Conservation (phyloP, 2,113 vertebrate species). For the Leucopternis melanops region DNA sequence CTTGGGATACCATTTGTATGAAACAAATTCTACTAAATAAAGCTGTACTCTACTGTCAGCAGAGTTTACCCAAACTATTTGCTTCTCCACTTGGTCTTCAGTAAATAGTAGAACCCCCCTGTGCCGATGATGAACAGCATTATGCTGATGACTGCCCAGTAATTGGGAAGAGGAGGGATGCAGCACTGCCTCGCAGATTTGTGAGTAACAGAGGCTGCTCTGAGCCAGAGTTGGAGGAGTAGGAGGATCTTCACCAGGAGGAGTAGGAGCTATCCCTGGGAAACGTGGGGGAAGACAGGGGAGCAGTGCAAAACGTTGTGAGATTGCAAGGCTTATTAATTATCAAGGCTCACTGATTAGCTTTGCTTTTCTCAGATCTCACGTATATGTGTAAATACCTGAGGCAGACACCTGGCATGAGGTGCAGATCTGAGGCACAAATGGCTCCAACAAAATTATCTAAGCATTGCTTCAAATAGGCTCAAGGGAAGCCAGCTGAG, state of each 20-base stretch:
- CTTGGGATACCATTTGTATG: not conserved
- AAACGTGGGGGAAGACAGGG: not conserved
- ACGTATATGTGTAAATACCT: not conserved
- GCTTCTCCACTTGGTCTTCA: not conserved
- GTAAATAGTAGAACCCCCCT: not conserved
- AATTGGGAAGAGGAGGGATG: not conserved
- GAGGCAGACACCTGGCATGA: not conserved
- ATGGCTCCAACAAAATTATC: not conserved
- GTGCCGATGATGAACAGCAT: not conserved
- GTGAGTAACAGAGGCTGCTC: not conserved
- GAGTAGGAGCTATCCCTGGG: not conserved
- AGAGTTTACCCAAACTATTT: not conserved
- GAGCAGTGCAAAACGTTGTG: not conserved
- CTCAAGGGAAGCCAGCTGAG: not conserved
- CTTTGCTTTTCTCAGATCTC: not conserved
- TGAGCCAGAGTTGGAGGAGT: not conserved
- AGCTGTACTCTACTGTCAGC: not conserved
- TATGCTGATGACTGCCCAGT: not conserved
- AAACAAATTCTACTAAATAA: constrained; percentile 23
- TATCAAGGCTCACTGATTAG: not conserved
- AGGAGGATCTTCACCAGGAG: not conserved
- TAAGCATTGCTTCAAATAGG: not conserved
- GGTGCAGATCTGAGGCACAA: not conserved
- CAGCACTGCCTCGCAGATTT: not conserved
- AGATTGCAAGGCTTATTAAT: not conserved